These are phyloP conservation scores for Portunus trituberculatus DNA, from an alignment of 1,140 invertebrate species.

Conservation along the genomic window DNA sequence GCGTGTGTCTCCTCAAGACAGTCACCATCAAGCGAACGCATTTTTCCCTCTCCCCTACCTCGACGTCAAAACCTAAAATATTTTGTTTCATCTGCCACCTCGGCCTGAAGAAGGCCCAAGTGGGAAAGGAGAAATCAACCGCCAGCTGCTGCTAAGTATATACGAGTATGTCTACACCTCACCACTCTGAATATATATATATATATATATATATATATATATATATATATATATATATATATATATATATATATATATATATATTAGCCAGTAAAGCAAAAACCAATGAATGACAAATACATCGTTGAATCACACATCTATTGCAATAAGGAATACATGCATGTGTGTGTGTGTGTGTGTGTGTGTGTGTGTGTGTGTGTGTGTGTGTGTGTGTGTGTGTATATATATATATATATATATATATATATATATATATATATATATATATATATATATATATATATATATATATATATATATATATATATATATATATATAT, in stretches of 20 bases:
- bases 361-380: slow-evolving; percentile 29
- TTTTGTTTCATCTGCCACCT: background rate
- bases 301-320: too few relatives aligned
- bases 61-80: background rate
- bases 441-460: slow-evolving; percentile 46
- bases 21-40: background rate
- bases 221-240: too few relatives aligned
- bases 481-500: slow-evolving; percentile 32
- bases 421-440: slow-evolving; percentile 34
- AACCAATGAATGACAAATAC: background rate
- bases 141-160: background rate
- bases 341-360: slow-evolving; percentile 34
- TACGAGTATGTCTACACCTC: background rate
- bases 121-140: background rate
- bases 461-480: slow-evolving; percentile 56
- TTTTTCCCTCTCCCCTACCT: background rate
- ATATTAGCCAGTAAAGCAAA: background rate
- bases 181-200: too few relatives aligned
- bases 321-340: background rate
- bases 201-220: too few relatives aligned
- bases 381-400: background rate
- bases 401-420: slow-evolving; percentile 34
- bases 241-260: too few relatives aligned
- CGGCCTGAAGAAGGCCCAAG: background rate
- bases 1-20: background rate